Evolutionary conservation across 2,113 vertebrate species (phyloP).

Genomic region (Chrysemys picta): DNA sequence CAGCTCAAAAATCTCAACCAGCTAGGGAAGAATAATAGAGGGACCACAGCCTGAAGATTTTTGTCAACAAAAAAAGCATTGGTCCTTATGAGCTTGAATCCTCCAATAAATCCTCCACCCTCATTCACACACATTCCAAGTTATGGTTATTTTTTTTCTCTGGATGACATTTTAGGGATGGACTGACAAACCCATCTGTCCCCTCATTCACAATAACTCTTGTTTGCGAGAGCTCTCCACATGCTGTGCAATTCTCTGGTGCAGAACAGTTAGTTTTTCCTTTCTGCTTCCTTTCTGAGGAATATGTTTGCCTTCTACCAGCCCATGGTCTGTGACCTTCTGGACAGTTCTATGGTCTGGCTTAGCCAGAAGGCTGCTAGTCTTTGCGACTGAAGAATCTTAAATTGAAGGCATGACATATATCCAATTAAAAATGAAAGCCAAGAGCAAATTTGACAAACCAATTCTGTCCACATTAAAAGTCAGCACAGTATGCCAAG

Average conservation of each 20-base stretch:
- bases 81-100: not conserved
- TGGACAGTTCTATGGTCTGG: not conserved
- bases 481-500: not conserved
- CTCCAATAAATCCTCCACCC: not conserved
- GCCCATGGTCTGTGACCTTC: not conserved
- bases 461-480: not conserved
- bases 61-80: not conserved
- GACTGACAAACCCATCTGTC: constrained; percentile 61
- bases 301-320: constrained; percentile 21
- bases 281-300: constrained; percentile 29
- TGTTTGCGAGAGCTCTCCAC: constrained; percentile 50
- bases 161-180: constrained; percentile 46
- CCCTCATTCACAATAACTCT: constrained; percentile 46
- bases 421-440: not conserved
- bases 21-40: not conserved
- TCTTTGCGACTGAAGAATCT: not conserved
- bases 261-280: constrained; percentile 56
- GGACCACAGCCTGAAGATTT: not conserved
- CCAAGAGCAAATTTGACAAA: not conserved
- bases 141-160: not conserved
- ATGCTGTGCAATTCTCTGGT: constrained; percentile 55
- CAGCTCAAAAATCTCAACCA: not conserved
- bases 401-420: not conserved
- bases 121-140: not conserved
- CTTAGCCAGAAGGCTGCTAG: not conserved